Evolutionary conservation across 2,113 vertebrate species (phyloP).

Genomic region (Strix aluco): DNA sequence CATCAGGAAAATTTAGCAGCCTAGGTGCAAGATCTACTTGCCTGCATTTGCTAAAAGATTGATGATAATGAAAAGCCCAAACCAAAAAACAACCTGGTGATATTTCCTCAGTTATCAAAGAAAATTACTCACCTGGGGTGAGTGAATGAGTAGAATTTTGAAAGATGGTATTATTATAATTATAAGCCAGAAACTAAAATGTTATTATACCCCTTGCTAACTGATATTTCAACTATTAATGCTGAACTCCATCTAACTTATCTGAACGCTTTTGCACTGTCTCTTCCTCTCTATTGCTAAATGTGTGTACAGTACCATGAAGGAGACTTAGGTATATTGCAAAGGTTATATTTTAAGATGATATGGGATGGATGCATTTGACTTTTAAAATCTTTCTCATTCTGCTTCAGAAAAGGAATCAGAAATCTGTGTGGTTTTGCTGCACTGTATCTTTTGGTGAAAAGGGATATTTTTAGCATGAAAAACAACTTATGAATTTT

Average conservation of each 20-base stretch:
- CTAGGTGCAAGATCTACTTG: background rate
- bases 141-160: background rate
- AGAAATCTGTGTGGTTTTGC: background rate
- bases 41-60: background rate
- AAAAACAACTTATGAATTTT: conserved; percentile 21
- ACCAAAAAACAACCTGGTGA: background rate
- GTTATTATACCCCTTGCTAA: conserved; percentile 7
- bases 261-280: background rate
- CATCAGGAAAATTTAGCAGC: background rate
- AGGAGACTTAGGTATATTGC: conserved; percentile 43
- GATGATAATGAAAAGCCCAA: background rate
- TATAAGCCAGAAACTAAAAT: background rate
- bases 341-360: conserved; percentile 25
- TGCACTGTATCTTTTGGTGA: background rate
- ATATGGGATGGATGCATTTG: background rate
- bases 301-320: conserved; percentile 11
- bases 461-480: background rate
- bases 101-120: background rate
- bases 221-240: conserved; percentile 7
- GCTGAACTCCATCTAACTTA: conserved; percentile 16
- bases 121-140: background rate
- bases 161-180: background rate
- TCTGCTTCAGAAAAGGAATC: background rate
- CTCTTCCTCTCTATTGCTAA: conserved; percentile 24
- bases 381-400: conserved; percentile 6